Percentiles rank a stretch among this genome's conserved stretches.
These are phyloP conservation scores for Copsychus sechellarum DNA, from an alignment of 2,113 vertebrate species.

Conservation along the genomic window DNA sequence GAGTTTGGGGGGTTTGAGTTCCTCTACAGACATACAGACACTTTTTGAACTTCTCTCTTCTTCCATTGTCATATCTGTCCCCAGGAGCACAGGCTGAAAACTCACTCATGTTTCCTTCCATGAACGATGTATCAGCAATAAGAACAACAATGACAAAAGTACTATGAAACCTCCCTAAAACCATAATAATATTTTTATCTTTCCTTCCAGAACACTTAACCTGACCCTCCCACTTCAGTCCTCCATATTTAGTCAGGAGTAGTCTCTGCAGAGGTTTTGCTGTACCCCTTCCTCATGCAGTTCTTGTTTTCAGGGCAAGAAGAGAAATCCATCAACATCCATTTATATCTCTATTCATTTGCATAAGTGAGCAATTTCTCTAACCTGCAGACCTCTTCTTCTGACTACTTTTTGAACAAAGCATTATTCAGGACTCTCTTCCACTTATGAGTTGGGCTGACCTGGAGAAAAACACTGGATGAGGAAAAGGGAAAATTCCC, in stretches of 20 bases:
- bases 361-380: background rate
- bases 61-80: background rate
- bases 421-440: background rate
- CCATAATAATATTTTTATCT: background rate
- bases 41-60: slow-evolving; percentile 10
- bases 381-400: background rate
- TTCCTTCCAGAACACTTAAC: background rate
- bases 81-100: background rate
- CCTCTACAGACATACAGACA: background rate
- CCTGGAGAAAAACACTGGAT: background rate
- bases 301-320: background rate
- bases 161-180: background rate
- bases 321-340: background rate
- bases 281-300: background rate
- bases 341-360: background rate
- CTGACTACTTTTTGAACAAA: background rate
- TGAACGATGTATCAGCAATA: background rate
- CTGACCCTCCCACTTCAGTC: background rate
- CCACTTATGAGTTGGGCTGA: background rate
- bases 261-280: background rate
- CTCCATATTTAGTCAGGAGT: background rate
- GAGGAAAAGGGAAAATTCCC: background rate
- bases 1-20: background rate
- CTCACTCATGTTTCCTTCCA: background rate
- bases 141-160: background rate